Percentiles rank a stretch among this genome's conserved stretches.
Evolutionary conservation across 2,113 vertebrate species (phyloP).

Genomic region (Upupa epops): DNA sequence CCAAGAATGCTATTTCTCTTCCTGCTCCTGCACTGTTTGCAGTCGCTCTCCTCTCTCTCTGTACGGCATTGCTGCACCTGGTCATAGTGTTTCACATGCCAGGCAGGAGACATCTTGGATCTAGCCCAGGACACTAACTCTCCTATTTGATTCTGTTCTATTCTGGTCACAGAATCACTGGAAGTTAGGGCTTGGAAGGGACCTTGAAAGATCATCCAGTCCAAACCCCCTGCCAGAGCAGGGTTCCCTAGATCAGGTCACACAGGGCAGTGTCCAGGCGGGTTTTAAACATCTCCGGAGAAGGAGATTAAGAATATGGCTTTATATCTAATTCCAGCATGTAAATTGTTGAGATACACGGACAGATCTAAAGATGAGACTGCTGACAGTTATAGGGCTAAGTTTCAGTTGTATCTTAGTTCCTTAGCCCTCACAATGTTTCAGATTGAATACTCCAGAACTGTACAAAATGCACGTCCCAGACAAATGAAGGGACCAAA

Average conservation of each 20-base stretch:
- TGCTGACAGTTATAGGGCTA: not conserved
- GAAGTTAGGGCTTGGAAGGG: no score
- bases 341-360: not conserved
- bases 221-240: no score
- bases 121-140: not conserved
- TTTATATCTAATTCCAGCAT: not conserved
- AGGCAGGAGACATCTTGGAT: not conserved
- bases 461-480: not conserved
- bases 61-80: not conserved
- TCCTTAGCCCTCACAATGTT: not conserved
- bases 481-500: not conserved
- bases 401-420: not conserved
- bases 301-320: not conserved
- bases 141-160: no score
- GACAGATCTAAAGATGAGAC: not conserved
- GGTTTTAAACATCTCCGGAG: no score
- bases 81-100: not conserved
- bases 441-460: not conserved
- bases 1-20: not conserved
- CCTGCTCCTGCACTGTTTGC: not conserved
- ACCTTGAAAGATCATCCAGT: no score
- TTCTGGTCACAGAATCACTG: no score
- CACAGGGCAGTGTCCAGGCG: no score
- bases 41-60: not conserved
- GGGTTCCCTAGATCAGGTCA: no score